Conservation (phyloP, 1,140 invertebrate species). For the Drosophila yakuba region DNA sequence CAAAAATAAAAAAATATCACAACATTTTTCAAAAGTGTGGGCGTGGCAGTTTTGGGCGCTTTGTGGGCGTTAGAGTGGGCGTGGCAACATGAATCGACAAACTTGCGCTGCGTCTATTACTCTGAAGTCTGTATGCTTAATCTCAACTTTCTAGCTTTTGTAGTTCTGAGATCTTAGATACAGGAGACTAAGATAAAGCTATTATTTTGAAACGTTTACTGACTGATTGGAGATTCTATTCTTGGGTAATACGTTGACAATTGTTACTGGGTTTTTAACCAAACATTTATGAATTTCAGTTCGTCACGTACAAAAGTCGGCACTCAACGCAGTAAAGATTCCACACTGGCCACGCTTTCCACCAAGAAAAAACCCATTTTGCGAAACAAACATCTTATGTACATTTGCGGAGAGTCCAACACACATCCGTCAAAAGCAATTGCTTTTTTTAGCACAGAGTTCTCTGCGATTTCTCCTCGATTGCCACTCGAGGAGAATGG, state of each 20-base stretch:
- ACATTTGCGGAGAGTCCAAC: slow-evolving; percentile 16
- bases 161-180: no score
- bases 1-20: no score
- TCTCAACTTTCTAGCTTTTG: no score
- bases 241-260: neutral
- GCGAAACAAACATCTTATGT: slow-evolving; percentile 3
- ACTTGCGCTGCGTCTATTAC: no score
- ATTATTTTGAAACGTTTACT: no score
- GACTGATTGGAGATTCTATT: no score
- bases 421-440: slow-evolving; percentile 38
- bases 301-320: neutral
- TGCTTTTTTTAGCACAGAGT: slow-evolving; percentile 55
- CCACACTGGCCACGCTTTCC: slow-evolving; percentile 12
- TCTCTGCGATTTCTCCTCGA: slow-evolving; percentile 61
- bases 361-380: slow-evolving; percentile 10
- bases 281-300: neutral
- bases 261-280: neutral
- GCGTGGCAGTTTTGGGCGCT: no score
- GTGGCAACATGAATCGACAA: no score
- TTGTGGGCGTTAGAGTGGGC: no score
- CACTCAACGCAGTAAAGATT: slow-evolving; percentile 13
- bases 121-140: no score
- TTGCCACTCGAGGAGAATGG: slow-evolving; percentile 48
- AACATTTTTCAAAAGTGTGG: no score
- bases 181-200: no score